Evolutionary conservation across 53 echinoderm and acorn worm genomes (phyloP).

Genomic region (Antedon mediterranea): DNA sequence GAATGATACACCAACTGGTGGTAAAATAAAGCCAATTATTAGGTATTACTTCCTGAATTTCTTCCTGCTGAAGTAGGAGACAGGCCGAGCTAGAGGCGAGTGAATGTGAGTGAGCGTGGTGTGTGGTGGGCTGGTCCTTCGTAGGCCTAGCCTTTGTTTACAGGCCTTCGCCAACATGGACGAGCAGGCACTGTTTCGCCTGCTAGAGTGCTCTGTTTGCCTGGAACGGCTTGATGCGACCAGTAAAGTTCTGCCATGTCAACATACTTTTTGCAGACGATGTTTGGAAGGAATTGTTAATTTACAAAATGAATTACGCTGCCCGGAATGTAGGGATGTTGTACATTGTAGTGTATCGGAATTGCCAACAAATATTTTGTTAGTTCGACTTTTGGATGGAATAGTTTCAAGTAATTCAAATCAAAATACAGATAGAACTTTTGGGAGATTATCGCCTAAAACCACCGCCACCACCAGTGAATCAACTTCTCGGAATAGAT

Average conservation of each 20-base stretch:
- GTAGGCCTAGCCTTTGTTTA: background rate
- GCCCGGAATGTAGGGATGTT: constrained; percentile 80
- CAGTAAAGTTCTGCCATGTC: constrained; percentile 78
- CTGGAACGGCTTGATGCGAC: constrained; percentile 68
- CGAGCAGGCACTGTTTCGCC: constrained; percentile 69
- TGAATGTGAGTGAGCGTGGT: background rate
- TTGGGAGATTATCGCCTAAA: background rate
- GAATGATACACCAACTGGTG: background rate
- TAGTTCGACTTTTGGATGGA: constrained; percentile 76
- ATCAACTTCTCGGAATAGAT: background rate
- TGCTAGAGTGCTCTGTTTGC: constrained; percentile 89
- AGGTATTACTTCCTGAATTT: background rate
- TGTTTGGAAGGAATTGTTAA: constrained; percentile 77
- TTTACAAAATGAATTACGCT: constrained; percentile 58
- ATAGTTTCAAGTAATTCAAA: constrained; percentile 4
- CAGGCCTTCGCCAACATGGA: constrained; percentile 19
- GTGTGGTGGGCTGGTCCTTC: background rate
- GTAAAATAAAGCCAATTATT: constrained; percentile 1
- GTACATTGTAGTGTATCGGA: constrained; percentile 50
- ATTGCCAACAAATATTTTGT: constrained; percentile 88
- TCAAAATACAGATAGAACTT: background rate
- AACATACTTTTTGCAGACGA: constrained; percentile 87
- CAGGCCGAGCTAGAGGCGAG: too few relatives aligned
- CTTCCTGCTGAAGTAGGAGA: background rate
- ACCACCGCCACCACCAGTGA: background rate